Base-by-base conservation (phyloP, 2,888 invertebrate genomes). In the Drosophila histrio region DNA sequence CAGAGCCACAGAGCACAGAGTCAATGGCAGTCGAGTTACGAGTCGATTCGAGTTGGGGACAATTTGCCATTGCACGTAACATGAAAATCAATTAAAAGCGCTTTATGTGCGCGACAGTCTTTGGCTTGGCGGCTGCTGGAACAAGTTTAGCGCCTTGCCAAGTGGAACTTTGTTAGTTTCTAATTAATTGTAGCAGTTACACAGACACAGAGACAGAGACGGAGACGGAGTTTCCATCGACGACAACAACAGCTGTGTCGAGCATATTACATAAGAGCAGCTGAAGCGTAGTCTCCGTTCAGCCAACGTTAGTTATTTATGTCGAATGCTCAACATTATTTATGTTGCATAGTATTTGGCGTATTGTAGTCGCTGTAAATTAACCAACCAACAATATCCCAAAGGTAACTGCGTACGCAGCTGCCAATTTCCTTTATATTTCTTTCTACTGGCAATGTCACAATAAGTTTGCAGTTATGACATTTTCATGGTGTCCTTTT, bases 121-220 rank as follows among this genome's bases (percentile, higher is more conserved):
- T 81, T 52, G 77, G 41, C 28, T 39, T 41, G 56, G 28, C 15
- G 59, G 49, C 63, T 59, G 59, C 44, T 56, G 64, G 85, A 36
- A 75, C 76, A 85, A 86, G 78, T 83, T 83, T 72, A 79, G 73
- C 77, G 82, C 85, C 83, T 68, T 75, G 72, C 75, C 73, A 87
- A 87, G 86, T 85, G 83, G 83, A 84, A 87, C 84, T 84, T 87
- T 83, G 80, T 84, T 84, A 84, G 84, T 84, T 87, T 86, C 83
- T 87, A 84, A 84, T 84, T 84, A 84, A 84, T 84, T 84, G 84
- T 84, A 85, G 82, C 87, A 83, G 83, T 87, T 76, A 76, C 84
- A 75, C 62, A 75, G 54, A 26, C 21, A 39, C 30, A 7, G 21
- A 46, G 38, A 46, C 26, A 21, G 9, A 22, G 26, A 47, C 22